phyloP scores from a whole-genome alignment of 23 tunicate species.

The Aplidium turbinatum region DNA sequence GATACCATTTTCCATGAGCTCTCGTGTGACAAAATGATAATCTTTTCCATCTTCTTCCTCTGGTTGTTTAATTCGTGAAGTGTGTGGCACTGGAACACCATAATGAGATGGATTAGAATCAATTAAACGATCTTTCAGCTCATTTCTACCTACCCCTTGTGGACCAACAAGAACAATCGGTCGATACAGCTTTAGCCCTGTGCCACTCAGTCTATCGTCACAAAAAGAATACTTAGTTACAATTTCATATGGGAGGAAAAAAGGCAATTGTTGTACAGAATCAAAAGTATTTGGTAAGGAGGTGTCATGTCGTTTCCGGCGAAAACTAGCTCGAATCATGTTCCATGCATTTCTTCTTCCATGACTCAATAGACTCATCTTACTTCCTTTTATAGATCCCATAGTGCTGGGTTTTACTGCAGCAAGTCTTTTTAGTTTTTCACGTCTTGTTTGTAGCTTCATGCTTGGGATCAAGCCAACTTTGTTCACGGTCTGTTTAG shows the following conservation, averaged over 20 bases:
- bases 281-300: background rate
- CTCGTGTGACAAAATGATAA: constrained; percentile 91
- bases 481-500: constrained; percentile 19
- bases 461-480: constrained; percentile 82
- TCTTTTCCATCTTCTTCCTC: constrained; percentile 79
- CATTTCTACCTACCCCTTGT: constrained; percentile 89
- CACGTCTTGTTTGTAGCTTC: constrained; percentile 67
- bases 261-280: constrained; percentile 12
- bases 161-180: constrained; percentile 90
- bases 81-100: constrained; percentile 97
- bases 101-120: constrained; percentile 82
- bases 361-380: constrained; percentile 51
- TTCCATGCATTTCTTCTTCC: constrained; percentile 65
- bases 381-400: constrained; percentile 70
- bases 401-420: constrained; percentile 16
- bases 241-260: constrained; percentile 70
- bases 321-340: constrained; percentile 53
- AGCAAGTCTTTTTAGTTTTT: constrained; percentile 55
- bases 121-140: constrained; percentile 77
- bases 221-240: constrained; percentile 37
- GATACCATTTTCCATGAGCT: constrained; percentile 81
- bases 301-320: constrained; percentile 34
- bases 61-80: constrained; percentile 68
- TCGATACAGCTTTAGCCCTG: constrained; percentile 23
- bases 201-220: background rate